Conservation (phyloP, 2,888 invertebrate genomes). For the Euzetes globulus region DNA sequence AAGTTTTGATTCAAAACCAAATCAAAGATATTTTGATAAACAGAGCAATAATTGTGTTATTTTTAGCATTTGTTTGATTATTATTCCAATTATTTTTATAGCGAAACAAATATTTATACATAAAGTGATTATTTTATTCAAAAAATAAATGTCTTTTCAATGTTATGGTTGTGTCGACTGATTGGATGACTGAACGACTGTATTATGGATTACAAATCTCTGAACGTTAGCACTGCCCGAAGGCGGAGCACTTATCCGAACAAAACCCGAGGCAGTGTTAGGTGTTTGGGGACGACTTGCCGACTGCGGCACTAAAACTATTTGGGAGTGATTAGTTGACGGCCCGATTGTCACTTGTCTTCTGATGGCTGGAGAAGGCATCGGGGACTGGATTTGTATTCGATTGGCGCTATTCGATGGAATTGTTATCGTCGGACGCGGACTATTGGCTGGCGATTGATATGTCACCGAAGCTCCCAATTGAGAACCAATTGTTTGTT, state of each 20-base stretch:
- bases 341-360: background rate
- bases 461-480: constrained; percentile 8
- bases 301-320: background rate
- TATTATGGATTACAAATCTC: background rate
- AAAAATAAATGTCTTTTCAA: background rate
- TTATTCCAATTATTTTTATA: background rate
- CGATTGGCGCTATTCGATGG: background rate
- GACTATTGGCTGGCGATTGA: background rate
- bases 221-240: background rate
- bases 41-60: background rate
- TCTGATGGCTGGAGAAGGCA: background rate
- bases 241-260: background rate
- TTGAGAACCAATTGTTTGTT: constrained; percentile 4
- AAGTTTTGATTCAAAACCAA: background rate
- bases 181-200: background rate
- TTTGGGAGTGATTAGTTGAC: background rate
- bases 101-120: background rate
- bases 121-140: background rate
- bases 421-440: background rate
- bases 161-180: constrained; percentile 7
- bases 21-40: background rate
- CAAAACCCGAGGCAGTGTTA: background rate
- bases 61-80: background rate
- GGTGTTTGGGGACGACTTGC: background rate
- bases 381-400: background rate